Base-by-base conservation (phyloP, 2,113 vertebrate species). In the Petroica traversi region DNA sequence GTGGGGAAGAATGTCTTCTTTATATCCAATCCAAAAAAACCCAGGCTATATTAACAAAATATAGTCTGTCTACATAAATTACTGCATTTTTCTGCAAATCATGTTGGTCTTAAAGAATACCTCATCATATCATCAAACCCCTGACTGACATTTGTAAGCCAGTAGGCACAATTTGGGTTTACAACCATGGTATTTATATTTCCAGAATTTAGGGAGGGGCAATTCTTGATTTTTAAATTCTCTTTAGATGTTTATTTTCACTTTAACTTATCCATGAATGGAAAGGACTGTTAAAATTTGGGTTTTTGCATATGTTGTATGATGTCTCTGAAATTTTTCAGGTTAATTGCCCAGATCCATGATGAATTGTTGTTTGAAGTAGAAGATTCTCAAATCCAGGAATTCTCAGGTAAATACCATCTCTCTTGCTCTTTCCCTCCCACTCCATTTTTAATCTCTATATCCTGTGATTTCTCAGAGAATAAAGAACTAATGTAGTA, bases 331-430 rank as follows among this genome's bases (percentile, higher is more conserved):
- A 28, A 76, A 57, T 82, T 51, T 93, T 97, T 58, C 88, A 99
- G 99, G 95, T 95, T 99, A 92, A 95, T 99, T 15, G 99, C 99
- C 49, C 99, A 99, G 87, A 99, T 99, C 77, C 99, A 99, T 4
- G 99, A 99, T 8, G 99, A 99, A 91, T 98, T 99, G 34, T 97
- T 99, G 49, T 99, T 99, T 94, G 99, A 99, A 89, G 99, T 99
- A 88, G 98, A 99, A 91, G 98, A 99, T 69, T 82, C 98, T 5
- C 99, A 99, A 95, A 63, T 99, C 29, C 87, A 98, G 7, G 97
- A 98, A 78, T 99, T 99, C 96, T 98, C 99, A 98, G 98, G 99
- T 99, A 62, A 97, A 92, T 77, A 46, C 8, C 43, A 48, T 55
- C 43, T 82, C 38, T 77, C 31, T 67, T 83, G 8, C 29, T 88